Evolutionary conservation across 2,888 invertebrate species (phyloP).

Genomic region (Eubasilissa splendida): DNA sequence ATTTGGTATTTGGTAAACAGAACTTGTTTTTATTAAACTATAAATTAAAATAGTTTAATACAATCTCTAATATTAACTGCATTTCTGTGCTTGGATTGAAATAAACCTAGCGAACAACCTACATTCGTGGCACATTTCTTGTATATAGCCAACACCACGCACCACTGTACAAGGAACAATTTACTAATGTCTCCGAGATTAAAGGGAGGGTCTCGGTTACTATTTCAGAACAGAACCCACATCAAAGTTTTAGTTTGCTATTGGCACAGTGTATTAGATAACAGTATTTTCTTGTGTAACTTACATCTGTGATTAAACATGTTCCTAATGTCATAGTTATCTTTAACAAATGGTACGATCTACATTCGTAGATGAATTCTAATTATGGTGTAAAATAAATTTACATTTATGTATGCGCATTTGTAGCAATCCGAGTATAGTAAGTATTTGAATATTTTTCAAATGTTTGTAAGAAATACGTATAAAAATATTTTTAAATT

Average conservation of each 20-base stretch:
- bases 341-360: background rate
- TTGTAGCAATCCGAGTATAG: too few species aligned
- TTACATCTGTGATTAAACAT: slow-evolving; percentile 40
- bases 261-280: slow-evolving; percentile 35
- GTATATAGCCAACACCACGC: background rate
- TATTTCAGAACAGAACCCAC: slow-evolving; percentile 52
- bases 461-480: too few species aligned
- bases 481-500: too few species aligned
- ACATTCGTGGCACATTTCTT: slow-evolving; percentile 20
- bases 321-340: slow-evolving; percentile 28
- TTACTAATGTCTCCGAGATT: slow-evolving; percentile 56
- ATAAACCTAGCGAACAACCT: too few species aligned
- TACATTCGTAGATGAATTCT: slow-evolving; percentile 28
- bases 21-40: background rate
- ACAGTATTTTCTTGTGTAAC: slow-evolving; percentile 32
- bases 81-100: background rate
- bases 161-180: slow-evolving; percentile 48
- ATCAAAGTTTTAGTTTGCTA: slow-evolving; percentile 47
- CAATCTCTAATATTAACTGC: background rate
- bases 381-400: slow-evolving; percentile 1
- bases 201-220: slow-evolving; percentile 52
- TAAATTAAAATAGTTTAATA: background rate
- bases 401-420: too few species aligned
- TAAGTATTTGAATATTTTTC: too few species aligned
- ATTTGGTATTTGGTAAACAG: too few species aligned